phyloP scores from a whole-genome alignment of 2,888 invertebrate genomes.

The Cabera pusaria region DNA sequence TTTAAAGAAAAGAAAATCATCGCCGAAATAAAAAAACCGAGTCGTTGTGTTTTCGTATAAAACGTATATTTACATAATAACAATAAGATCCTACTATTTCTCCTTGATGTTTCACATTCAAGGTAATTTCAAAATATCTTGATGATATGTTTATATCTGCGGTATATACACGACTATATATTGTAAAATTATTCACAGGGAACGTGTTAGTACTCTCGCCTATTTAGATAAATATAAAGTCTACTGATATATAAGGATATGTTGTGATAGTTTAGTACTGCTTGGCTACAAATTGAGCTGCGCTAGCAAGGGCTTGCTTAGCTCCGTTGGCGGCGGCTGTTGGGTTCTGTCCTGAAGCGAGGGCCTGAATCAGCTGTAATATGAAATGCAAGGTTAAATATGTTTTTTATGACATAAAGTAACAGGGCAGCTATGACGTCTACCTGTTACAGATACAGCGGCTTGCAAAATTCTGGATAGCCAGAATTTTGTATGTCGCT shows the following conservation, averaged over 20 bases:
- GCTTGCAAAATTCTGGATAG: no score
- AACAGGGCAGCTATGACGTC: no score
- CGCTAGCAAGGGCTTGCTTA: constrained; percentile 40
- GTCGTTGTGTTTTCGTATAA: constrained; percentile 37
- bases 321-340: constrained; percentile 34
- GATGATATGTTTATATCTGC: constrained; percentile 9
- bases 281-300: constrained; percentile 21
- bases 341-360: constrained; percentile 38
- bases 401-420: no score
- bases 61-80: constrained; percentile 64
- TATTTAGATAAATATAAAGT: constrained; percentile 4
- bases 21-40: constrained; percentile 58
- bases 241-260: no score
- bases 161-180: constrained; percentile 22
- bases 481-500: no score
- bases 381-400: not conserved
- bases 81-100: constrained; percentile 38
- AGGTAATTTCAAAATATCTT: no score
- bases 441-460: no score
- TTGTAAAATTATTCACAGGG: constrained; percentile 8
- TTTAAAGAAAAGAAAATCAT: constrained; percentile 38
- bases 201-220: constrained; percentile 1
- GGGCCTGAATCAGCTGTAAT: no score
- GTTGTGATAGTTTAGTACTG: no score
- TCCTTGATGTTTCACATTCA: no score